Base-by-base conservation (phyloP, 2,113 vertebrate genomes). In the Mesocricetus auratus region DNA sequence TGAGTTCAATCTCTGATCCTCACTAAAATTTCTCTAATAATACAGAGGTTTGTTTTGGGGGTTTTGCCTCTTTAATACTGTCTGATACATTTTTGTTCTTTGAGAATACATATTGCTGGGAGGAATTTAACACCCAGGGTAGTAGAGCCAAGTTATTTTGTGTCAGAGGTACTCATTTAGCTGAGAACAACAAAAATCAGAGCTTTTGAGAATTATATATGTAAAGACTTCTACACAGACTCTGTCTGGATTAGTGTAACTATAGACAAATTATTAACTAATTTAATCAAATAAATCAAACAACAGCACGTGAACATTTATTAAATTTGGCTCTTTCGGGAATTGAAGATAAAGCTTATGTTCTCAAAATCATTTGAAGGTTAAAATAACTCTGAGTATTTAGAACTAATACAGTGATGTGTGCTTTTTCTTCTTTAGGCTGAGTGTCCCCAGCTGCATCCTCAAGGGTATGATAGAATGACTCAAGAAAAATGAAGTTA, bases 381-480 rank as follows among this genome's bases (percentile, higher is more conserved):
- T 89, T 82, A 93, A 95, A 93, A 89, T 88, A 93, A 83, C 39
- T 68, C 1, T 94, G 36, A 45, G 2, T 7, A 93, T 79, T 94
- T 97, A 87, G 92, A 47, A 39, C 36, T 89, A 93, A 74, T 39
- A 2, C 50, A 60, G 7, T 77, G 5, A 16, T 69, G 10, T 50
- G 62, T 73, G 36, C 60, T 77, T 22, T 66, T 75, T 50, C 68
- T 90, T 74, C 13, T 62, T 73, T 39, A 58, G 36, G 12, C 19
- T 90, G 12, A 60, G 64, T 21, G 7, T 94, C 78, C 60, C 81
- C 26, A 86, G 62, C 33, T n/a, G 45, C 5, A 75, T 42, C 24
- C 4, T 86, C 26, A 93, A 33, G 39, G 2, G 9, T 77, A 53
- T 21, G 88, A 26, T 39, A 77, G 77, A 62, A 62, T 89, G 31